Base-by-base conservation (phyloP, 2,888 invertebrate species). In the Drosophila suboccidentalis region DNA sequence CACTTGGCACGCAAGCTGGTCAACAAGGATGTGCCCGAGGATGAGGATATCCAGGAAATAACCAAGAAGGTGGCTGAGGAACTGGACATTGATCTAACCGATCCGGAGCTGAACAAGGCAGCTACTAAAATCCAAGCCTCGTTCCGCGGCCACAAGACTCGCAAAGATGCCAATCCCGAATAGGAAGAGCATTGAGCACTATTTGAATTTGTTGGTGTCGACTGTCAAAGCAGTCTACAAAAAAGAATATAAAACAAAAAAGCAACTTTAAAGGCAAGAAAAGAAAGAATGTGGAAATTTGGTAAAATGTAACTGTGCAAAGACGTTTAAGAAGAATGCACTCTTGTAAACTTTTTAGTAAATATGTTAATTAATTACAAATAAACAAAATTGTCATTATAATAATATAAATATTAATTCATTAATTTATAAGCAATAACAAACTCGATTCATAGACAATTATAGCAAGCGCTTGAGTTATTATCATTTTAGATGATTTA, bases 91-190 rank as follows among this genome's bases (percentile, higher is more conserved):
- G 97, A 97, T 93, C 94, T 97, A 78, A 94, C 95, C 75, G 97
- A 98, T 93, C 97, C 97, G 17, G 96, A 97, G 83, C 93, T 97
- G 88, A 96, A 97, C 93, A 97, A 97, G 92, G 97, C 97, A 1
- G 98, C 98, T 32, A 97, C 97, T 71, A 97, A 97, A 94, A 98
- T 98, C 78, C 97, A 98, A 92, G 97, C 97, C 61, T 97, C 97
- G 53, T 97, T 98, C 95, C 95, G 97, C 78, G 97, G 97, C 71
- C 97, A 97, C 93, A 96, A 97, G 94, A 96, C 95, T 62, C 97
- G 97, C 93, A 97, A 96, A 93, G 96, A 96, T 15, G 73, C 87
- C 72, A 67, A 71, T 58, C 64, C 82, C 34, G 87, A 91, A 86
- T 92, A 91, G 87, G 75, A 63, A 58, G 59, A 53, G 29, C 49